Evolutionary conservation across 2,888 invertebrate species (phyloP), one percentile per base, ranked within the genome.

Genomic region (Oligia strigilis): DNA sequence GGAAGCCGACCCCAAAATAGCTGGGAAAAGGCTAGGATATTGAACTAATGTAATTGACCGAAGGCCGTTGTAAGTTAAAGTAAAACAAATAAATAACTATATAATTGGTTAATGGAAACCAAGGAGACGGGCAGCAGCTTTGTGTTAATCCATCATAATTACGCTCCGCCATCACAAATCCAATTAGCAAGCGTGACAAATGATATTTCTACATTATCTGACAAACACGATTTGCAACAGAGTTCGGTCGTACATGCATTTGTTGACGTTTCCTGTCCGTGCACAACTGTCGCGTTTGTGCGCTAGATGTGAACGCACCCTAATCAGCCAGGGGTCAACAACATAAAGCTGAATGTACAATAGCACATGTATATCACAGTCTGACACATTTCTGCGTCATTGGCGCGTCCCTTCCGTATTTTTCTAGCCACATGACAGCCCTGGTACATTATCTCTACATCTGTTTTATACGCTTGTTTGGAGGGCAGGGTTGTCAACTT

Each of bases 401-500:
- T 77, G 76, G 60, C 49, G 36, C 49, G 85, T 78, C 85, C 77
- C 60, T 82, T 72, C 69, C 74, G 70, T 87, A 88, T 88, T 85
- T 89, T 87, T 86, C 82, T 85, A 85, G 65, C 75, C 66, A 52
- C 72, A 52, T 75, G 85, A 80, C 88, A 84, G 73, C 67, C 70
- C 58, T 75, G 52, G 55, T 46, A 82, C 62, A 82, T 88, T 86
- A 88, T 79, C 77, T 87, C 65, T 88, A 80, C 88, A 85, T 88
- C 89, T 88, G 89, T 85, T 89, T 73, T 55, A 52, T 76, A 72
- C 46, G 82, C 60, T 62, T 70, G 74, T 86, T 70, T 75, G 79
- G 67, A 75, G 65, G 69, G 46, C 11, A 78, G 76, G 88, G 76
- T 62, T 78, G 72, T 49, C 67, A 14, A 64, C 19, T 73, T 49